phyloP scores from a whole-genome alignment of 2,113 vertebrate species.

The Brachyistius frenatus region DNA sequence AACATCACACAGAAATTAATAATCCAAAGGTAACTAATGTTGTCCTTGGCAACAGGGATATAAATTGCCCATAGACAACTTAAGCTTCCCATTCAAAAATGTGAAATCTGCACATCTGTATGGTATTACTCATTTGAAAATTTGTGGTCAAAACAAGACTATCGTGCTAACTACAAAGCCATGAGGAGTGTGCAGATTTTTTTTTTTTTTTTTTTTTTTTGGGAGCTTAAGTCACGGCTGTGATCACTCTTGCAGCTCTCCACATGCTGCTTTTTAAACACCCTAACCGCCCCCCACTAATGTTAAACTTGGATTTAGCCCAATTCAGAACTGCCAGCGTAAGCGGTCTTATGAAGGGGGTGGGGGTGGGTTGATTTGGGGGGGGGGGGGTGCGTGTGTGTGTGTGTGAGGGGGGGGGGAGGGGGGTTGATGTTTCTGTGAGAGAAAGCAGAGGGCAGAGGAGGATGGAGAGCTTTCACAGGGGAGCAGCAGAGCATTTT shows the following conservation, averaged over 20 bases:
- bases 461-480: conserved; percentile 61
- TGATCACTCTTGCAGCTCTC: conserved; percentile 55
- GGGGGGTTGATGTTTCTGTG: too few relatives aligned
- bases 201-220: conserved; percentile 19
- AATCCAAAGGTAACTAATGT: conserved; percentile 63
- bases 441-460: conserved; percentile 23
- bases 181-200: conserved; percentile 11
- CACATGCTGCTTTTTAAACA: conserved; percentile 60
- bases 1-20: conserved; percentile 66
- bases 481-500: conserved; percentile 67
- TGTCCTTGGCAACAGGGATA: conserved; percentile 59
- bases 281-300: conserved; percentile 58
- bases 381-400: conserved; percentile 18
- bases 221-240: conserved; percentile 44
- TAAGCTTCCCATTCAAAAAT: conserved; percentile 22
- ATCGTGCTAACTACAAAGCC: conserved; percentile 37
- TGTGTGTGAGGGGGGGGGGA: background rate
- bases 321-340: conserved; percentile 73
- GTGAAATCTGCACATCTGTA: conserved; percentile 35
- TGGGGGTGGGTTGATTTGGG: background rate
- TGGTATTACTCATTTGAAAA: conserved; percentile 32
- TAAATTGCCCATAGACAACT: conserved; percentile 42
- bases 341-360: conserved; percentile 65
- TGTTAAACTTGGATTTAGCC: conserved; percentile 77
- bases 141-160: conserved; percentile 36